A percentile compares a stretch with the other conserved stretches of the same genome.
These are phyloP conservation scores for Venusia cambrica DNA, from an alignment of 2,888 invertebrate species.

Conservation along the genomic window DNA sequence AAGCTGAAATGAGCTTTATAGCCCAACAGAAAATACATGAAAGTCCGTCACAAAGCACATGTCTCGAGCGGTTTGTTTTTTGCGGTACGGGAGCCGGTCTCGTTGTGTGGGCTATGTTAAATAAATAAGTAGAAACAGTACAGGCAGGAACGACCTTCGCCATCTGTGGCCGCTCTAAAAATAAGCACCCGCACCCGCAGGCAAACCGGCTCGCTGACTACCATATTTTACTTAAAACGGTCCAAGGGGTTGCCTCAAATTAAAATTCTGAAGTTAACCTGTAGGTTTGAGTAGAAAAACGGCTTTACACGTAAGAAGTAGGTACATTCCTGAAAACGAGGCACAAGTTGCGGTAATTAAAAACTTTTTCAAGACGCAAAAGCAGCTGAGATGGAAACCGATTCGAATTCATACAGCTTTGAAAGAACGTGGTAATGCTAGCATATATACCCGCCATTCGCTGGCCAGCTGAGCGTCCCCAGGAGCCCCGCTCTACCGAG, in stretches of 20 bases:
- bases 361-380: constrained; percentile 3
- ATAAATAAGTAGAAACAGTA: constrained; percentile 66
- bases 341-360: constrained; percentile 3
- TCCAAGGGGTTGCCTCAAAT: constrained; percentile 31
- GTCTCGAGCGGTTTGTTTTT: constrained; percentile 35
- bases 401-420: constrained; percentile 35
- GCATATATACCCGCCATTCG: constrained; percentile 47
- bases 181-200: constrained; percentile 54
- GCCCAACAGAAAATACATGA: constrained; percentile 29
- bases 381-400: constrained; percentile 28
- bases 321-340: no score
- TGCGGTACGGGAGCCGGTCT: constrained; percentile 42
- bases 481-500: constrained; percentile 40
- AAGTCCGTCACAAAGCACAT: constrained; percentile 30
- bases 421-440: constrained; percentile 42
- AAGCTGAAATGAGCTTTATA: constrained; percentile 22
- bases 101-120: constrained; percentile 56
- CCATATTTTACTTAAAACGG: constrained; percentile 36
- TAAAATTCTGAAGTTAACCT: no score
- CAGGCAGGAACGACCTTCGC: constrained; percentile 61
- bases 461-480: constrained; percentile 40
- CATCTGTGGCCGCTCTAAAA: constrained; percentile 67
- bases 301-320: no score
- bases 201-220: constrained; percentile 33
- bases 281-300: no score